Conservation (phyloP, 2,113 vertebrate genomes). For the Charina bottae region DNA sequence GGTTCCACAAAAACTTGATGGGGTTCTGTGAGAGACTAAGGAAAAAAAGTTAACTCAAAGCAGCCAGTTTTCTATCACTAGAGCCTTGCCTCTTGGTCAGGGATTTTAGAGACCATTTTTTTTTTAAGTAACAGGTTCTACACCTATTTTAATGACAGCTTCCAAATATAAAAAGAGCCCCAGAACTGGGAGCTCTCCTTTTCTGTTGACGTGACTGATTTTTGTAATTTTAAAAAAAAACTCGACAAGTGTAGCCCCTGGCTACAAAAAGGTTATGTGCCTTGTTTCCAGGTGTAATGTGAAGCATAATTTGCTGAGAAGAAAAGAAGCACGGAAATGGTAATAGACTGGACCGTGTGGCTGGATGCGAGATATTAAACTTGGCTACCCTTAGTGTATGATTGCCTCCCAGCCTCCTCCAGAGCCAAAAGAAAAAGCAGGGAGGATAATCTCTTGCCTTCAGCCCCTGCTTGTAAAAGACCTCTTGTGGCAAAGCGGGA, state of each 20-base stretch:
- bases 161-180: too few relatives aligned
- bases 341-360: too few relatives aligned
- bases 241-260: too few relatives aligned
- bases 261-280: too few relatives aligned
- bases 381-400: not conserved
- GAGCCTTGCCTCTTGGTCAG: not conserved
- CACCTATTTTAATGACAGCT: too few relatives aligned
- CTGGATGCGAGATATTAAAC: not conserved
- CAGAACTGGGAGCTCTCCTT: not conserved
- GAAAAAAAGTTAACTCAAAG: not conserved
- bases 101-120: not conserved
- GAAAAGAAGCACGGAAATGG: too few relatives aligned
- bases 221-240: too few relatives aligned
- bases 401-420: not conserved
- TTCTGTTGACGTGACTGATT: too few relatives aligned
- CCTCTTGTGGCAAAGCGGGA: not conserved
- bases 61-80: not conserved
- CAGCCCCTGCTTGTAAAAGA: not conserved
- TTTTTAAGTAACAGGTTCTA: too few relatives aligned
- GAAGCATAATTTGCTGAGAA: too few relatives aligned
- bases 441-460: not conserved
- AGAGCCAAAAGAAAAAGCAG: not conserved
- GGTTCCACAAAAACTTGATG: not conserved
- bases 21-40: not conserved
- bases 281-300: too few relatives aligned